phyloP scores from a whole-genome alignment of 2,888 invertebrate species.

The Eueremaeus valkanovi region DNA sequence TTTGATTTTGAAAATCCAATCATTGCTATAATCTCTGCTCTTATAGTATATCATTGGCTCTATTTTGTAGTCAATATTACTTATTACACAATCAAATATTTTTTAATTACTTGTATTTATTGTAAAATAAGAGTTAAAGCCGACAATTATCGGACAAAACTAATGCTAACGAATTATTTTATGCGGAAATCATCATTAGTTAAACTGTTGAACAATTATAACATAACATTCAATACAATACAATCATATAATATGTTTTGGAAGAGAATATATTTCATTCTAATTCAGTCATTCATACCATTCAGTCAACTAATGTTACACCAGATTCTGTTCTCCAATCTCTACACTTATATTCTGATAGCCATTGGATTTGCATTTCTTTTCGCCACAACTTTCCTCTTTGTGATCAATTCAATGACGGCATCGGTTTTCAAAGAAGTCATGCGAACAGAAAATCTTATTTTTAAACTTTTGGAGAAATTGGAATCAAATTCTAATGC shows the following conservation, averaged over 20 bases:
- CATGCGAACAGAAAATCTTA: no score
- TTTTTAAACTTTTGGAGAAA: no score
- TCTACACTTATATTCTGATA: no score
- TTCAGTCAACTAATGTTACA: neutral
- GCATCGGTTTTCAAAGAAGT: no score
- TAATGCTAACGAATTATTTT: neutral
- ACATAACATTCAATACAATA: neutral
- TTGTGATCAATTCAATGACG: no score
- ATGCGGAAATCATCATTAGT: neutral
- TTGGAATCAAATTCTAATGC: no score
- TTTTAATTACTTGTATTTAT: neutral
- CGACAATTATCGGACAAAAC: neutral
- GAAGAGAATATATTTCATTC: neutral
- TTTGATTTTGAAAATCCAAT: neutral
- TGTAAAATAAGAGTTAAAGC: neutral
- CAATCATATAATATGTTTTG: neutral
- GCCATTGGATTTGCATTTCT: no score
- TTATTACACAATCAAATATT: neutral
- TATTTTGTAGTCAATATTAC: neutral
- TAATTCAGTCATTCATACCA: neutral
- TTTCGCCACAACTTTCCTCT: no score
- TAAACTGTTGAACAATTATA: neutral
- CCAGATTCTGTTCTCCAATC: neutral
- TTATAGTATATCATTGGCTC: neutral
- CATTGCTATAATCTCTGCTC: neutral